Conservation (phyloP, 1,140 invertebrate species). For the Chlorops oryzae region DNA sequence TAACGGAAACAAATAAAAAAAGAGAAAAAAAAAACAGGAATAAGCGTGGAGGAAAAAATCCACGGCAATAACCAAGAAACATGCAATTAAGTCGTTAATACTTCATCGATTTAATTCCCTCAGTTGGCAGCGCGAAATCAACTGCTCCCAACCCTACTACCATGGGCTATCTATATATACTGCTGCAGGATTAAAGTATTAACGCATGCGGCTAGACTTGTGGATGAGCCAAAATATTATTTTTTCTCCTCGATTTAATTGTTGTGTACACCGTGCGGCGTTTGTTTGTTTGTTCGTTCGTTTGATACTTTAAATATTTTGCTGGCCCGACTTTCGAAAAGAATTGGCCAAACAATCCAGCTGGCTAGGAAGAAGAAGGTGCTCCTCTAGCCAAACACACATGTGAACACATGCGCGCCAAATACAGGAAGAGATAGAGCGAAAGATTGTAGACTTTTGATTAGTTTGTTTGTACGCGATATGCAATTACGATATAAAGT, state of each 20-base stretch:
- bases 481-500: not conserved
- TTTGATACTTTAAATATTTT: too few relatives aligned
- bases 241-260: too few relatives aligned
- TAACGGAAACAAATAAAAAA: not conserved
- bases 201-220: conserved; percentile 18
- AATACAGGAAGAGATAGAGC: too few relatives aligned
- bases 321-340: too few relatives aligned
- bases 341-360: too few relatives aligned
- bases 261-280: too few relatives aligned
- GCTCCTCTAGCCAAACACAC: too few relatives aligned
- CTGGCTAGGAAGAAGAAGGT: too few relatives aligned
- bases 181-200: conserved; percentile 18
- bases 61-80: conserved; percentile 7
- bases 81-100: conserved; percentile 23
- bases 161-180: not conserved
- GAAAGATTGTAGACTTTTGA: conserved; percentile 12
- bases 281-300: too few relatives aligned
- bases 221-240: too few relatives aligned
- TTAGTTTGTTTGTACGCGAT: conserved; percentile 5
- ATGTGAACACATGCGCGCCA: too few relatives aligned
- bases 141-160: not conserved
- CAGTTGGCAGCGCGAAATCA: not conserved
- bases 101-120: conserved; percentile 19
- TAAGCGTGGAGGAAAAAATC: conserved; percentile 5
- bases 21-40: not conserved